Conservation (phyloP, 2,113 vertebrate genomes). For the Crotalus tigris region DNA sequence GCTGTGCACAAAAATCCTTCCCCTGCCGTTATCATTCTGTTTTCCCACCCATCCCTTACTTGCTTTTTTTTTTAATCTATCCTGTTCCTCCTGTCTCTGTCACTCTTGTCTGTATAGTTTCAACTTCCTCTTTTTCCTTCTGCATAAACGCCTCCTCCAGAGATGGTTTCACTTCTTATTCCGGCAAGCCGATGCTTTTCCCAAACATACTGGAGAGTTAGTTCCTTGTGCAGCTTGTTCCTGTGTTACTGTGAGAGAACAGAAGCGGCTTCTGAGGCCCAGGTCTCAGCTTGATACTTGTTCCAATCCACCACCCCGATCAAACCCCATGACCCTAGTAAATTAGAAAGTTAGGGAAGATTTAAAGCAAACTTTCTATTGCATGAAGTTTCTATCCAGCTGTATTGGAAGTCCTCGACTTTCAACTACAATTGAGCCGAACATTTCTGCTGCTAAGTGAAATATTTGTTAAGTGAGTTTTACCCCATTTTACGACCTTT, state of each 20-base stretch:
- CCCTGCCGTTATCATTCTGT: background rate
- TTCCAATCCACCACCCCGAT: background rate
- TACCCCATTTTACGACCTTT: too few relatives aligned
- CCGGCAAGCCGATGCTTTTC: background rate
- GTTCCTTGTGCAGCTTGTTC: background rate
- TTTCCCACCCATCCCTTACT: background rate
- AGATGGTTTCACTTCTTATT: background rate
- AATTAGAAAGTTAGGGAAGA: background rate
- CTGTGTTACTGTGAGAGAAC: background rate
- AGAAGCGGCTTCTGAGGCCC: background rate
- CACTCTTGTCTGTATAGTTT: background rate
- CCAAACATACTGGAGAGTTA: background rate
- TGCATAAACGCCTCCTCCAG: background rate
- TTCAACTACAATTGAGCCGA: too few relatives aligned
- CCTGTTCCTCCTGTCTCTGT: background rate
- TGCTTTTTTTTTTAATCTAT: background rate
- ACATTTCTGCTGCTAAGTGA: too few relatives aligned
- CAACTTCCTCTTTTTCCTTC: background rate
- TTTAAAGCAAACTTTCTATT: background rate
- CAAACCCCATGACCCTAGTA: background rate
- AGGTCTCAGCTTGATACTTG: background rate
- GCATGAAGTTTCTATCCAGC: background rate
- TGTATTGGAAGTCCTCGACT: too few relatives aligned
- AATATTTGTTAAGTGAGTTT: too few relatives aligned
- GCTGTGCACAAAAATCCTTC: background rate